Evolutionary conservation across 1,140 invertebrate species (phyloP).

Genomic region (Muscidifurax raptorellus): DNA sequence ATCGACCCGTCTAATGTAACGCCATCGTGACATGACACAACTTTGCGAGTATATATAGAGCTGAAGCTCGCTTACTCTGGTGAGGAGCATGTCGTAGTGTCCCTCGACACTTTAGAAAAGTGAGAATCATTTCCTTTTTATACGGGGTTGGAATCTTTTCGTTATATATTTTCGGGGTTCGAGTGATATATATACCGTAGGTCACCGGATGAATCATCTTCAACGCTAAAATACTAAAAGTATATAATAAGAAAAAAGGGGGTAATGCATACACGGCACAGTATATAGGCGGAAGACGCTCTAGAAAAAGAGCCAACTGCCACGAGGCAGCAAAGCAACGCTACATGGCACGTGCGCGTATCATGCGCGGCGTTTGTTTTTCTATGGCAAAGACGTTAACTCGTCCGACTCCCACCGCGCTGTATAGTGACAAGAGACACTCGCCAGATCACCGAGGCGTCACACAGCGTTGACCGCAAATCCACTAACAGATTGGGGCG

Average conservation of each 20-base stretch:
- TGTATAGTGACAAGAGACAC: conserved; percentile 68
- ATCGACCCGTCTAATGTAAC: conserved; percentile 46
- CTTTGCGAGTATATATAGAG: background rate
- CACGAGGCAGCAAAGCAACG: conserved; percentile 23
- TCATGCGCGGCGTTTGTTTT: conserved; percentile 63
- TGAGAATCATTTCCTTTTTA: conserved; percentile 50
- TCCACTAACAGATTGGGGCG: conserved; percentile 43
- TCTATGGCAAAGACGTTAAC: conserved; percentile 66
- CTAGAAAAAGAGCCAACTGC: conserved; percentile 48
- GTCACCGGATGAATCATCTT: background rate
- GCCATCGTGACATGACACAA: conserved; percentile 54
- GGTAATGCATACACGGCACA: background rate
- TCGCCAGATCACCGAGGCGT: conserved; percentile 68
- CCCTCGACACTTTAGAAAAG: conserved; percentile 49
- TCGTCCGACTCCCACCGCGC: conserved; percentile 30
- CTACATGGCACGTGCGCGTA: conserved; percentile 44
- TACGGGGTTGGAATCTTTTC: background rate
- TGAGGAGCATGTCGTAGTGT: conserved; percentile 35
- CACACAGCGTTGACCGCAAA: conserved; percentile 46
- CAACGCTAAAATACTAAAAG: background rate
- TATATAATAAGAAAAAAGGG: background rate
- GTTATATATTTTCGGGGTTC: background rate
- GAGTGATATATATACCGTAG: background rate
- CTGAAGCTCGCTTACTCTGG: background rate
- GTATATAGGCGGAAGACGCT: background rate